Evolutionary conservation across 35 echinoderm and acorn worm genomes (phyloP), one percentile per base, ranked within the genome.

Genomic region (Lytechinus pictus): DNA sequence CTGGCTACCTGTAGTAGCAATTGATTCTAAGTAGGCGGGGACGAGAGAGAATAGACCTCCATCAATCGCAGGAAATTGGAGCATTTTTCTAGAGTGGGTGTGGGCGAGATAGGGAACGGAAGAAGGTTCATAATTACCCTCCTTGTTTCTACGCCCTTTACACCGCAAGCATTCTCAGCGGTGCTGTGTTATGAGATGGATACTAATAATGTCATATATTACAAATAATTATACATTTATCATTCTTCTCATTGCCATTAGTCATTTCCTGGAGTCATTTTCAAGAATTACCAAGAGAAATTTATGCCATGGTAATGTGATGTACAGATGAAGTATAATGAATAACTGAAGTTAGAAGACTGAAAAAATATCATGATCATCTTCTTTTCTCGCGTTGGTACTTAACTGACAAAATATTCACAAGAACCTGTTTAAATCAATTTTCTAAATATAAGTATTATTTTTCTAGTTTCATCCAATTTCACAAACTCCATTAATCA

Each of bases 1-100:
- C 19, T 24, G n/a, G 21, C 66, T n/a, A 79, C 12, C 4, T 79
- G 66, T 44, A 79, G 66, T 79, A 79, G 66, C 66, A 79, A 79
- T n/a, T 16, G 19, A 79, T 27, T 16, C 14, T n/a, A 24, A 24
- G 12, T n/a, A 79, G 66, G 66, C 19, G 19, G 19, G 21, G 66
- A 24, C 66, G 66, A 79, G 66, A 79, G 66, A 79, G 66, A 79
- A 79, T 79, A 24, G 66, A 79, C 66, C 14, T 79, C 66, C n/a
- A 79, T 79, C 66, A 79, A 5, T 79, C 3, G n/a, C 52, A 90
- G 88, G 88, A 90, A 90, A 90, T 90, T 90, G 88, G 88, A 52
- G 16, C 88, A 8, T 54, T 90, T 51, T 90, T 54, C 6, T 28
- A 54, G 88, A 54, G 88, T 44, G 88, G 88, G 88, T 27, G 88